Conservation (phyloP, 2,888 invertebrate genomes). For the Cylindroiulus punctatus region DNA sequence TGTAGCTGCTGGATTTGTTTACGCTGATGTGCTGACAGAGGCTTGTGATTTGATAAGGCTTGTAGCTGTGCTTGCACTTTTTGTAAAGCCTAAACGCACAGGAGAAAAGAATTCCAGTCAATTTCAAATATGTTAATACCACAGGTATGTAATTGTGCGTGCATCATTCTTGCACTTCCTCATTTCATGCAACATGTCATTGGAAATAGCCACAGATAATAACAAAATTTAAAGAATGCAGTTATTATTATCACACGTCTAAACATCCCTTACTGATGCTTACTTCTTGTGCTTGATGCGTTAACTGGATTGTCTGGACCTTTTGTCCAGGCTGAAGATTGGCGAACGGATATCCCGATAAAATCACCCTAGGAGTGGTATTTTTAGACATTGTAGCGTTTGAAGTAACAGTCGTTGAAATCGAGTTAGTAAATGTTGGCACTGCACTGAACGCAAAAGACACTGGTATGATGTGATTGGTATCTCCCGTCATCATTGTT, state of each 20-base stretch:
- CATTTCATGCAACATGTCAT: too few relatives aligned
- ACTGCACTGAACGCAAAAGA: slow-evolving; percentile 32
- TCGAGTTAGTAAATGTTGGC: slow-evolving; percentile 36
- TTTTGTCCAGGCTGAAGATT: slow-evolving; percentile 58
- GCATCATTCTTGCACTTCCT: too few relatives aligned
- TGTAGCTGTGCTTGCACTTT: slow-evolving; percentile 77
- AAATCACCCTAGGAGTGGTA: slow-evolving; percentile 49
- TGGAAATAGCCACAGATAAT: too few relatives aligned
- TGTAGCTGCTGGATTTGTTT: slow-evolving; percentile 72
- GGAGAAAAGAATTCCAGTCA: not conserved
- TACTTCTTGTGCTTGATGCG: slow-evolving; percentile 77
- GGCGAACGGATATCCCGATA: slow-evolving; percentile 56
- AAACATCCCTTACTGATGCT: slow-evolving; percentile 49
- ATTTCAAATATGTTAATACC: not conserved
- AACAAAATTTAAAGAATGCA: too few relatives aligned
- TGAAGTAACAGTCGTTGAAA: slow-evolving; percentile 47
- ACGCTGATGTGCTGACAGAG: slow-evolving; percentile 71
- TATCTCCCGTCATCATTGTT: not conserved
- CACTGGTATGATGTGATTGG: slow-evolving; percentile 15
- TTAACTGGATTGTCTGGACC: slow-evolving; percentile 72
- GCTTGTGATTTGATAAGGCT: slow-evolving; percentile 68
- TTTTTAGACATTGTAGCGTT: not conserved
- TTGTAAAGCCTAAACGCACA: slow-evolving; percentile 68
- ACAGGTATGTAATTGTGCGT: too few relatives aligned
- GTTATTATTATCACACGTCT: not conserved